A percentile compares a stretch with the other conserved stretches of the same genome.
phyloP scores from a whole-genome alignment of 2,888 invertebrate genomes.

The Dryomyza anilis region DNA sequence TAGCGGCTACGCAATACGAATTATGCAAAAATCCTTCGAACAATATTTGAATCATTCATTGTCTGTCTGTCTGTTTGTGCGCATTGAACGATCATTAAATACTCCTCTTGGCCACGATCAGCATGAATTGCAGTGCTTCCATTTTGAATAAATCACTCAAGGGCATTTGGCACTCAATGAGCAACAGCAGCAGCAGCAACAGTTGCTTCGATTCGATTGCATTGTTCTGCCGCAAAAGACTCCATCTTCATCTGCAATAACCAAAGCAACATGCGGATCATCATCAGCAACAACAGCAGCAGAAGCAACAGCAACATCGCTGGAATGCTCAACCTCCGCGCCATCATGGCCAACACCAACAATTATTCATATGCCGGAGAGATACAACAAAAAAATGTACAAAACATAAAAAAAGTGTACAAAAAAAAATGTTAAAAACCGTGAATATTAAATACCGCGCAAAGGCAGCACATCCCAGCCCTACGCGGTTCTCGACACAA shows the following conservation, averaged over 20 bases:
- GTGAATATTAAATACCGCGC: slow-evolving; percentile 9
- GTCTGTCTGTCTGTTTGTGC: neutral
- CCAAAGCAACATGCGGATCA: neutral
- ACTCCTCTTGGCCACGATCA: slow-evolving; percentile 44
- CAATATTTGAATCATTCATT: neutral
- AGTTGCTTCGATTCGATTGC: neutral
- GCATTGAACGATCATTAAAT: neutral
- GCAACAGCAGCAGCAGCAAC: slow-evolving; percentile 33
- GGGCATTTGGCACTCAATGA: slow-evolving; percentile 40
- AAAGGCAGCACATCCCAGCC: neutral
- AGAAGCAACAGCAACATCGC: neutral
- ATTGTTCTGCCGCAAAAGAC: slow-evolving; percentile 4
- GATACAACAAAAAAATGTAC: neutral
- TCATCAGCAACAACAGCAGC: neutral
- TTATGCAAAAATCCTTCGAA: neutral
- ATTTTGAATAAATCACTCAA: slow-evolving; percentile 48
- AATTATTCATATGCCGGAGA: slow-evolving; percentile 3
- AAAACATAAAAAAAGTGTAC: too few species aligned
- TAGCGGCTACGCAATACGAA: neutral
- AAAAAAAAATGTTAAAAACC: neutral
- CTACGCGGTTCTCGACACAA: neutral
- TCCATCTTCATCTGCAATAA: neutral
- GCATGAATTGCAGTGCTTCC: slow-evolving; percentile 34
- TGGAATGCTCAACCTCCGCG: neutral
- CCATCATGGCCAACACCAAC: slow-evolving; percentile 1